Evolutionary conservation across 2,797 vertebrate genomes (phyloP), one percentile per base, ranked within the genome.

Genomic region (Tamandua tetradactyla): DNA sequence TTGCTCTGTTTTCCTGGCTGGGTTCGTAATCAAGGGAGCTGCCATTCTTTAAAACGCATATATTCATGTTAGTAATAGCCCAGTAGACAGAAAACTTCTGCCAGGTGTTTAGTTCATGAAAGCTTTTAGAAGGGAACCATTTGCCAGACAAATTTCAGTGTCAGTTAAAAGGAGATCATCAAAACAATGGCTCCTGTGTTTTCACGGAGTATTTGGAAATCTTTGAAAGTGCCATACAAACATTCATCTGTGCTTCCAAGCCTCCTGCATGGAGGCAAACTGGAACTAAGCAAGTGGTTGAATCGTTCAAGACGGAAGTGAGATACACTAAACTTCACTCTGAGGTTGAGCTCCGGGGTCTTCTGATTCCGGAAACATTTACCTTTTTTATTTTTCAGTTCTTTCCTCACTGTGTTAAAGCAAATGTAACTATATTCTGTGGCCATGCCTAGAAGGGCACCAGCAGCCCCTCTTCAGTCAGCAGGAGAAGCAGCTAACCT

Each of bases 1-100:
- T 95, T 66, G 89, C 87, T 79, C 78, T 89, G 35, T 95, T 93
- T 94, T 90, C 37, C 61, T 49, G 79, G 30, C 47, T 86, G 55
- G 9, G 71, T 61, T 95, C 78, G 75, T 83, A 95, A 95, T 94
- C 89, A 95, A 97, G 90, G 66, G 10, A 69, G 90, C 76, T 89
- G 93, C 47, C 78, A 5, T 64, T 92, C 84, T 94, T 96, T 94
- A 92, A 95, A 95, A 96, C 93, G 85, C 90, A 96, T 95, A 97
- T 96, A 75, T 74, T 85, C 37, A 7, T 87, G 69, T 78, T 94
- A 96, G 89, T 87, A 76, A 91, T 93, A 78, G 42, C 64, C 75
- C 71, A 92, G 44, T 83, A 79, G 91, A 95, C 69, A 83, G 90
- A 76, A 55, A 80, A 22, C 30, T 66, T 91, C 81, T 93, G 84